A percentile compares a stretch with the other conserved stretches of the same genome.
phyloP scores from a whole-genome alignment of 1,140 invertebrate genomes.

The Holcopasites calliopsidis region DNA sequence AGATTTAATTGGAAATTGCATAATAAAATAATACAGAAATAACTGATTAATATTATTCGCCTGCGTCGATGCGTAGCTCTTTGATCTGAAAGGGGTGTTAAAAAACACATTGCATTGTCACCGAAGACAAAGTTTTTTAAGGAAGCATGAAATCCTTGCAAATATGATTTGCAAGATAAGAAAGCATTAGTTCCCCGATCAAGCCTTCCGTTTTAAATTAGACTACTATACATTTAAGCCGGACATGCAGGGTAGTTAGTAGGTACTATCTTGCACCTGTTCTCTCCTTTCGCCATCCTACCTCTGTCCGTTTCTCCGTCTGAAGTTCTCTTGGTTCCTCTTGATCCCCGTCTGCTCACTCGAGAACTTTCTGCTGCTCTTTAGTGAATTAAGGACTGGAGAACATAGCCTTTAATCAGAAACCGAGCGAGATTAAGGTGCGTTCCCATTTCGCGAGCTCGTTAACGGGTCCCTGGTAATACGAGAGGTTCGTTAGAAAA shows the following conservation, averaged over 20 bases:
- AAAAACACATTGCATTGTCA: too few species aligned
- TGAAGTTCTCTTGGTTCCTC: slow-evolving; percentile 21
- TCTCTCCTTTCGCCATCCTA: background rate
- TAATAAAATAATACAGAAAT: too few species aligned
- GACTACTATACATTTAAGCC: background rate
- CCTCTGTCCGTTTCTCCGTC: background rate
- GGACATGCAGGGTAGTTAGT: slow-evolving; percentile 3
- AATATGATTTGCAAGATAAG: background rate
- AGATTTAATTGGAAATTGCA: too few species aligned
- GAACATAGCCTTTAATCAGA: slow-evolving; percentile 51
- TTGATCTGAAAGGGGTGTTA: too few species aligned
- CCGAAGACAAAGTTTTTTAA: too few species aligned
- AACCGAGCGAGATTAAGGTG: slow-evolving; percentile 47
- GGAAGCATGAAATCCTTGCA: background rate
- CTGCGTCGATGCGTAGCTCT: too few species aligned
- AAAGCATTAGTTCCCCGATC: background rate
- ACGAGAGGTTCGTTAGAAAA: slow-evolving; percentile 47
- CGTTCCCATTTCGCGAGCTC: slow-evolving; percentile 45
- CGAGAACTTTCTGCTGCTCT: slow-evolving; percentile 37
- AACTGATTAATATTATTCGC: slow-evolving; percentile 66
- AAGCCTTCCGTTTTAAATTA: background rate
- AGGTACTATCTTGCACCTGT: slow-evolving; percentile 28
- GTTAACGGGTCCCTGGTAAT: slow-evolving; percentile 32
- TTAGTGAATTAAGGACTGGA: slow-evolving; percentile 43
- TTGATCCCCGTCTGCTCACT: slow-evolving; percentile 31